phyloP scores from a whole-genome alignment of 1,140 invertebrate genomes.

The Neoseiulus cucumeris region DNA sequence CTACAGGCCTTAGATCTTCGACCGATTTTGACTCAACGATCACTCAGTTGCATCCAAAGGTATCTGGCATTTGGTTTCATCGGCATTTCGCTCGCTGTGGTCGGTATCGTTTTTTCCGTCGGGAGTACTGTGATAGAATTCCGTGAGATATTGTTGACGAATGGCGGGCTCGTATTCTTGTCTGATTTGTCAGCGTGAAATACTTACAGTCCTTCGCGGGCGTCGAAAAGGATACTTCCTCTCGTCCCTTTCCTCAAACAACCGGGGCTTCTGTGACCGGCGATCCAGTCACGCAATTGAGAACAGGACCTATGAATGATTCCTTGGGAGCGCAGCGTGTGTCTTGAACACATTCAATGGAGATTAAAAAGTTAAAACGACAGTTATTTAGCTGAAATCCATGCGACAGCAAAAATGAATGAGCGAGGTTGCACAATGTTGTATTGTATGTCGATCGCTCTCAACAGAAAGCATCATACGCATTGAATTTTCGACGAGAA shows the following conservation, averaged over 20 bases:
- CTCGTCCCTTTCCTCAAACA: not conserved
- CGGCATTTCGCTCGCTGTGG: no score
- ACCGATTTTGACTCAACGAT: no score
- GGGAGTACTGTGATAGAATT: no score
- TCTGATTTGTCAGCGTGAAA: no score
- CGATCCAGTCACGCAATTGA: not conserved
- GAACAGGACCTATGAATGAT: not conserved
- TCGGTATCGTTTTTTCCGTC: no score
- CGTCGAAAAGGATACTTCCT: not conserved
- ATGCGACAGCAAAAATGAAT: not conserved
- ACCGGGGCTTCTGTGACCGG: constrained; percentile 5
- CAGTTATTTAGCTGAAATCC: not conserved
- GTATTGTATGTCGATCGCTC: not conserved
- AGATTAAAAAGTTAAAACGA: not conserved
- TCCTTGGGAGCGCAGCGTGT: not conserved
- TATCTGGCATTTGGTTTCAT: no score
- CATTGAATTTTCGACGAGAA: not conserved
- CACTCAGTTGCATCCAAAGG: no score
- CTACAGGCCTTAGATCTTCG: no score
- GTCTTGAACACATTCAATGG: not conserved
- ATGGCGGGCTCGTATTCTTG: no score
- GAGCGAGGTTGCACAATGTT: no score
- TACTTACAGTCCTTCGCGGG: no score
- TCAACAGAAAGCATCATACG: not conserved
- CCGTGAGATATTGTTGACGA: no score